These are phyloP conservation scores for Spatulosminthurus flaviceps DNA, from an alignment of 2,888 invertebrate genomes.

Conservation along the genomic window DNA sequence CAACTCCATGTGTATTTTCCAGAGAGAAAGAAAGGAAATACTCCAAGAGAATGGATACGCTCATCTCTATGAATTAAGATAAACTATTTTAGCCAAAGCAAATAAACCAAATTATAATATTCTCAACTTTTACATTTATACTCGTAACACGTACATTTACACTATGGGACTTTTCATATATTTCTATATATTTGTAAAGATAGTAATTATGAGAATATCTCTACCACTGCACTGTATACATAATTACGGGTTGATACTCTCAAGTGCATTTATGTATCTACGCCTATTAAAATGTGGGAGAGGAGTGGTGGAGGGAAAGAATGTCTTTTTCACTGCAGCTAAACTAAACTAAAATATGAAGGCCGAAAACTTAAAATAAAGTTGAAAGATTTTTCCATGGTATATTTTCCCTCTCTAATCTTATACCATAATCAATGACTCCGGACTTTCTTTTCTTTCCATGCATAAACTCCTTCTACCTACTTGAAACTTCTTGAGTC, in stretches of 20 bases:
- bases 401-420: slow-evolving; percentile 12
- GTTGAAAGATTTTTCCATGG: slow-evolving; percentile 24
- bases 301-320: too few species aligned
- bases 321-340: background rate
- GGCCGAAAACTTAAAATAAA: background rate
- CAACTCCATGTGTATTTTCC: background rate
- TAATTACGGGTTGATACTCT: too few species aligned
- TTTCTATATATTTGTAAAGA: too few species aligned
- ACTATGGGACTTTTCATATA: too few species aligned
- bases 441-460: slow-evolving; percentile 31
- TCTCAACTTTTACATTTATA: too few species aligned
- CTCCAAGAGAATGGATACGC: background rate
- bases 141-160: too few species aligned
- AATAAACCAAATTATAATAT: background rate
- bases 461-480: too few species aligned
- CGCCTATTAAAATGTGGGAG: too few species aligned
- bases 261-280: too few species aligned
- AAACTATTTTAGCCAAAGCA: background rate
- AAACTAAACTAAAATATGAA: too few species aligned
- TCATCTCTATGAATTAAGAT: background rate
- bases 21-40: background rate
- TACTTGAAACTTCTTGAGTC: background rate
- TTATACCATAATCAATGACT: slow-evolving; percentile 13
- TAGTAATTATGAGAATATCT: too few species aligned
- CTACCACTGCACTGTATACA: too few species aligned